Conservation (phyloP, 2,888 invertebrate genomes). For the Thalpophila matura region DNA sequence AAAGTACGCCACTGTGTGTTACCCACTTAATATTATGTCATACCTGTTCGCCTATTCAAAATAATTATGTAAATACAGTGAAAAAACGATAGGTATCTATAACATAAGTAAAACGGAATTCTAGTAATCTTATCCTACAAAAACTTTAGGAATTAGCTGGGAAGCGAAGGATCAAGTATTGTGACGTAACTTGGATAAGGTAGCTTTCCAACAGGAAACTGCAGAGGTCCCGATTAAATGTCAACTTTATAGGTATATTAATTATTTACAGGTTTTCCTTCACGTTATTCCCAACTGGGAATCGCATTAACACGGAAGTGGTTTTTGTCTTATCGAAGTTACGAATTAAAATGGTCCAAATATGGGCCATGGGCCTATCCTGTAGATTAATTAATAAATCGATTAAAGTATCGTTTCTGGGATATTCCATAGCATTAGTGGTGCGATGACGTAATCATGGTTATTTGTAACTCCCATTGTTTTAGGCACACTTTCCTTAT, state of each 20-base stretch:
- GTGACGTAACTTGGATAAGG: too few relatives aligned
- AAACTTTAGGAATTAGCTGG: background rate
- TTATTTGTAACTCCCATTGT: too few relatives aligned
- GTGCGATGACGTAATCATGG: background rate
- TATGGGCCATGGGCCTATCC: background rate
- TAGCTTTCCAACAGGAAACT: background rate
- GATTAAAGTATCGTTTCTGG: background rate
- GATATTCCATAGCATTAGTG: background rate
- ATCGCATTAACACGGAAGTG: background rate
- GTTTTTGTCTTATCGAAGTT: background rate
- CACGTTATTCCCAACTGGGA: background rate
- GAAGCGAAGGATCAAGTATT: background rate
- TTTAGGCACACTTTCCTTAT: too few relatives aligned
- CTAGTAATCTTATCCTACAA: too few relatives aligned
- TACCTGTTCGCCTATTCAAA: too few relatives aligned
- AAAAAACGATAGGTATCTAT: too few relatives aligned
- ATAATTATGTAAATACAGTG: too few relatives aligned
- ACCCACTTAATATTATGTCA: too few relatives aligned
- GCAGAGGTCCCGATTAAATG: background rate
- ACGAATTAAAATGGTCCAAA: background rate
- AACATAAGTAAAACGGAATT: too few relatives aligned
- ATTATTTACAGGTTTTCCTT: slow-evolving; percentile 1
- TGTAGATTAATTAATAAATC: background rate
- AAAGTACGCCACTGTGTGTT: too few relatives aligned
- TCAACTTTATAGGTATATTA: slow-evolving; percentile 8